phyloP scores from a whole-genome alignment of 2,113 vertebrate genomes.

The Oophaga pumilio region DNA sequence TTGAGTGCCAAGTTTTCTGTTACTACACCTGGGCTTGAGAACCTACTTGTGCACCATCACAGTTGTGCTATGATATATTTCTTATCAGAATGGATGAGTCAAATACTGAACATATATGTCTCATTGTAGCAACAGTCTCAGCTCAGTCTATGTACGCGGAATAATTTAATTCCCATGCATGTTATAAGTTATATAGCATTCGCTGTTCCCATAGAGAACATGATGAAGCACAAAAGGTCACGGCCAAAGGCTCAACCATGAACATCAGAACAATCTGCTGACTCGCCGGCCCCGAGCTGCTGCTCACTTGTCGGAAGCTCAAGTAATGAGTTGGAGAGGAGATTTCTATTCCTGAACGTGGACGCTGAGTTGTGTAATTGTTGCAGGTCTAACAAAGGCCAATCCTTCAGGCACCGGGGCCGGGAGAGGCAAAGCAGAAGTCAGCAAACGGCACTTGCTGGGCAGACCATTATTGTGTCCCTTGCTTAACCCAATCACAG shows the following conservation, averaged over 20 bases:
- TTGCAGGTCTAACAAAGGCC: slow-evolving; percentile 26
- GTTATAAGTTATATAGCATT: neutral
- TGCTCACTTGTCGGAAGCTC: neutral
- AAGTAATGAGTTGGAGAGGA: neutral
- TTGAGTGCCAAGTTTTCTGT: too few relatives aligned
- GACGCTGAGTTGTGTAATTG: slow-evolving; percentile 31
- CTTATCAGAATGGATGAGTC: too few relatives aligned
- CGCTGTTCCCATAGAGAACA: neutral
- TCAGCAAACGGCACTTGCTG: slow-evolving; percentile 21
- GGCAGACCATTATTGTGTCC: slow-evolving; percentile 27
- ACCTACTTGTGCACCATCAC: too few relatives aligned
- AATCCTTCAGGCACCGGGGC: slow-evolving; percentile 8
- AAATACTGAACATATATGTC: too few relatives aligned
- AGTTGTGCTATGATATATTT: too few relatives aligned
- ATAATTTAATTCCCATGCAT: neutral
- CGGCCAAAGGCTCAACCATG: neutral
- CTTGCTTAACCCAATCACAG: slow-evolving; percentile 35
- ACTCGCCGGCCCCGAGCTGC: neutral
- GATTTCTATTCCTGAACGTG: neutral
- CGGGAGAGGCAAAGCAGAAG: neutral
- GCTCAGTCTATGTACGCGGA: neutral
- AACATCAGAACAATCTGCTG: neutral
- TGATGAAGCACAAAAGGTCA: neutral
- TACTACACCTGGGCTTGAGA: too few relatives aligned
- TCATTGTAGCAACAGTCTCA: neutral